phyloP scores from a whole-genome alignment of 37 sponge, comb jelly and placozoan species.

The Lycopodina hypogea region DNA sequence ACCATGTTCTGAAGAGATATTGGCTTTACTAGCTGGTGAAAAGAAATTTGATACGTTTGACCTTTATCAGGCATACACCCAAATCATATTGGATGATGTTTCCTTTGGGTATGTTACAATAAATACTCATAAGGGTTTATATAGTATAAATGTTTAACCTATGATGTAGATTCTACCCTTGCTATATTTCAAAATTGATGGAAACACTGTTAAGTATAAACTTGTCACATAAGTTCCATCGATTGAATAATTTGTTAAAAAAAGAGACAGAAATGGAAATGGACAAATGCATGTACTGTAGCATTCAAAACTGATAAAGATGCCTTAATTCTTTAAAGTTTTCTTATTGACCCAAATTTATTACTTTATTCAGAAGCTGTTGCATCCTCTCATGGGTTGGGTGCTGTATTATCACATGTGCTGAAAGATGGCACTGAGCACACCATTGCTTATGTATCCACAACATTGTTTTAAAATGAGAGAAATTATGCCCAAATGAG shows the following conservation, averaged over 20 bases:
- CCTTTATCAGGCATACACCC: no score
- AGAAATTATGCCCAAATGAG: conserved; percentile 35
- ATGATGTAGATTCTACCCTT: no score
- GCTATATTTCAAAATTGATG: no score
- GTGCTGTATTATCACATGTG: conserved; percentile 31
- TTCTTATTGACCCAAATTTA: conserved; percentile 15
- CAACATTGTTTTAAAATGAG: conserved; percentile 4
- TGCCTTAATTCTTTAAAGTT: neutral
- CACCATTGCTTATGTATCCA: no score
- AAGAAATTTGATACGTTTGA: no score
- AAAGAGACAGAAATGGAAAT: conserved; percentile 17
- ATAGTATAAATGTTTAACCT: no score
- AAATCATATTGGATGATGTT: no score
- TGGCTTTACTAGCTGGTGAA: no score
- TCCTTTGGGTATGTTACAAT: no score
- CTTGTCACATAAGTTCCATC: neutral
- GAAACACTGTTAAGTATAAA: no score
- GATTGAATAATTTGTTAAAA: conserved; percentile 12
- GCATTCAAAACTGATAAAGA: conserved; percentile 28
- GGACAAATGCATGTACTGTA: neutral
- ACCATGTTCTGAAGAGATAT: no score
- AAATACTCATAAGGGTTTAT: no score
- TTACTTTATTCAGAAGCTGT: conserved; percentile 9
- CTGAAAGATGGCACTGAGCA: conserved; percentile 25
- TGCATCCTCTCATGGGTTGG: conserved; percentile 35